Evolutionary conservation across 2,113 vertebrate genomes (phyloP).

Genomic region (Cygnus buccinator): DNA sequence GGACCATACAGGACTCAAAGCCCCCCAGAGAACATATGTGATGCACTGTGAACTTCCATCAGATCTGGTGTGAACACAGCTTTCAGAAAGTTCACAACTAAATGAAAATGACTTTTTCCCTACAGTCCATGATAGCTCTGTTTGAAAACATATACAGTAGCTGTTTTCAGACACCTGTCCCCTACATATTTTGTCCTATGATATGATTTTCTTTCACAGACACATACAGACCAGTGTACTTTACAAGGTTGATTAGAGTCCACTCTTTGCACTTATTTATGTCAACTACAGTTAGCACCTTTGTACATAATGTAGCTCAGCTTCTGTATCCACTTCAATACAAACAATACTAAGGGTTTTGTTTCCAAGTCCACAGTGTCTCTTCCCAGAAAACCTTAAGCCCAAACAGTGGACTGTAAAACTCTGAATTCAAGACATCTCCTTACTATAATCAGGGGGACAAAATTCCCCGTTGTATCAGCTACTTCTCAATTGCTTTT

Average conservation of each 20-base stretch:
- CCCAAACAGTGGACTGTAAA: neutral
- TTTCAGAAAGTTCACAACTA: neutral
- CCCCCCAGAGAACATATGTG: neutral
- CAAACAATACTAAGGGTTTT: neutral
- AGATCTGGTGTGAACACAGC: neutral
- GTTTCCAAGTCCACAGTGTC: neutral
- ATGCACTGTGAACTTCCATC: neutral
- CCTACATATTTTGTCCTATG: neutral
- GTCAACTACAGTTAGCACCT: neutral
- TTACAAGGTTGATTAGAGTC: neutral
- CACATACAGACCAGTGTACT: neutral
- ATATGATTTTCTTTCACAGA: neutral
- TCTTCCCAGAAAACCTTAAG: neutral
- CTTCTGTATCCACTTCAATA: neutral
- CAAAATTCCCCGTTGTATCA: neutral
- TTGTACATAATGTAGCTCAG: neutral
- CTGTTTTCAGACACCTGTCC: neutral
- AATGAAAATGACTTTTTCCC: neutral
- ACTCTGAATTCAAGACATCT: neutral
- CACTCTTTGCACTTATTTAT: neutral
- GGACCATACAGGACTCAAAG: neutral
- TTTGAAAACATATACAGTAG: neutral
- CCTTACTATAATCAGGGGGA: neutral
- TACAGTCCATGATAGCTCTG: neutral
- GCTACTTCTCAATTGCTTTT: neutral